Evolutionary conservation across 2,113 vertebrate species (phyloP), one percentile per base, ranked within the genome.

Genomic region (Pseudopipra pipra): DNA sequence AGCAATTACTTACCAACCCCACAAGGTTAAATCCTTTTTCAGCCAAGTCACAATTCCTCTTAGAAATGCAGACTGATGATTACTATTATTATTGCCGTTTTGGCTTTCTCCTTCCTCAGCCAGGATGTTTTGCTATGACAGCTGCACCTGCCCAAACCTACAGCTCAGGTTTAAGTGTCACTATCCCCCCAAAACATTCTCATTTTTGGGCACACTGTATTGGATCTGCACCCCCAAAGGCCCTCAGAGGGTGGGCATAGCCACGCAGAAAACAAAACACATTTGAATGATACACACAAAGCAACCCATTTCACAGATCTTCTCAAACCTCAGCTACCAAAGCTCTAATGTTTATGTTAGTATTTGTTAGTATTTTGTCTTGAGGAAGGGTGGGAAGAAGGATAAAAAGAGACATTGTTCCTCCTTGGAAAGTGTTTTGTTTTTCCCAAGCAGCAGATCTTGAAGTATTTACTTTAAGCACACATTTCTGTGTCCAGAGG

Each of bases 11-110:
- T 59, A 71, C 23, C 75, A 79, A 47, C n/a, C 23, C 61, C 87
- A 71, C 71, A 37, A 96, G 62, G 87, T 86, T 93, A 75, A 95
- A 89, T 49, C 87, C 71, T 67, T 86, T 43, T 41, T 35, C 70
- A 93, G n/a, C 61, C 55, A 78, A 24, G 80, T 61, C 9, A 3
- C 41, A 62, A 51, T 62, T 85, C 49, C 82, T 71, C 66, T 66
- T 52, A 35, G 62, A 70, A 55, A 70, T 25, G 70, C 88, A 89
- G 62, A 14, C 56, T 81, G 12, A 2, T 31, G 19, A 19, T 37
- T 19, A 30, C 55, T 44, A 31, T 47, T 66, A 21, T 46, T 79
- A 24, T 6, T 86, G 6, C 41, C 44, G 52, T 55, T 72, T 78
- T 81, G 84, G 61, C 5, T 3, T 27, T 55, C 39, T n/a, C 37